Percentiles rank a stretch among this genome's conserved stretches.
phyloP scores from a whole-genome alignment of 2,113 vertebrate species.

The Globicephala melas region DNA sequence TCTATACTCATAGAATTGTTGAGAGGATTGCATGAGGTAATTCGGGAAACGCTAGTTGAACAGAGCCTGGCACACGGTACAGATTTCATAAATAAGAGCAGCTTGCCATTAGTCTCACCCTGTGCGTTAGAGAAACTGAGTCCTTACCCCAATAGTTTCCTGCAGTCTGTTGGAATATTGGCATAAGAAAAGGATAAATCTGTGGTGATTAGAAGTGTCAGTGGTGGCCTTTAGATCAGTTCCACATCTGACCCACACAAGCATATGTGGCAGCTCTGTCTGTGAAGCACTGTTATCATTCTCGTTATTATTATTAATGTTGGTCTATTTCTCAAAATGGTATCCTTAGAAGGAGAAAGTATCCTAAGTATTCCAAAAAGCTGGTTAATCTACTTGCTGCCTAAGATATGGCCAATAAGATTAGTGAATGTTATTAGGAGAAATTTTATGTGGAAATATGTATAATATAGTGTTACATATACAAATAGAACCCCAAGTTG shows the following conservation, averaged over 20 bases:
- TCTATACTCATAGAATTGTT: background rate
- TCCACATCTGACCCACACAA: background rate
- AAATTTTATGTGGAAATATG: background rate
- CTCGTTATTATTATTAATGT: background rate
- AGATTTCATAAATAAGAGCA: too few species aligned
- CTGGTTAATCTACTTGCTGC: background rate
- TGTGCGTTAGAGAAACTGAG: background rate
- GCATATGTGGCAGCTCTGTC: background rate
- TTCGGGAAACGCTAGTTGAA: background rate
- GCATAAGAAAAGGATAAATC: background rate
- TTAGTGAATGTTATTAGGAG: background rate
- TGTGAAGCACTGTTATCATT: background rate
- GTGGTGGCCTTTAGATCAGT: too few species aligned
- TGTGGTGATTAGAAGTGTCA: background rate
- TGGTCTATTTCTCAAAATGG: background rate
- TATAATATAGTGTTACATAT: background rate
- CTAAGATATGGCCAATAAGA: background rate
- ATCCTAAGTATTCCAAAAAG: background rate
- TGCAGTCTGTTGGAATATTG: background rate
- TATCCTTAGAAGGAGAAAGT: background rate
- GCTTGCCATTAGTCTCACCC: background rate
- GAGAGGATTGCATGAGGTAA: background rate
- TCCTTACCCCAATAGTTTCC: background rate
- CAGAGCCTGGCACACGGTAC: background rate
- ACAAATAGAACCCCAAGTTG: background rate